These are phyloP conservation scores for Gorsachius goisagi DNA, from an alignment of 2,113 vertebrate species.

Conservation along the genomic window DNA sequence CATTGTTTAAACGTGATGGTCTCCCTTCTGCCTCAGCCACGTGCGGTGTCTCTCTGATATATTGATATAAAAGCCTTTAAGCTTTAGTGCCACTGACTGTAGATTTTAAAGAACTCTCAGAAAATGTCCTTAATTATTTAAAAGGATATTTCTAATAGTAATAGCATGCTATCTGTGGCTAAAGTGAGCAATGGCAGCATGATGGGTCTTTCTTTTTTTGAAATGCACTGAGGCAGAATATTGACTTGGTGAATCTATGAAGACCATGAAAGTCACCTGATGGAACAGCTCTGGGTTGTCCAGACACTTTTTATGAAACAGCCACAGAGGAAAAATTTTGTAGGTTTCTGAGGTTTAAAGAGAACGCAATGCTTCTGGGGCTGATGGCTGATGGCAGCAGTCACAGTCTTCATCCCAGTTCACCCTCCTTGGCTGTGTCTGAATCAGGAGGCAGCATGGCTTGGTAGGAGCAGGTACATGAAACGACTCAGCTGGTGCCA, in stretches of 20 bases:
- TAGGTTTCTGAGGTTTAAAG: not conserved
- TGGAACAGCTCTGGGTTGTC: not conserved
- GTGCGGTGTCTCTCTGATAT: not conserved
- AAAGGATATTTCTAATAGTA: not conserved
- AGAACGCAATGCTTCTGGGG: not conserved
- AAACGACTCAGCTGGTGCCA: not conserved
- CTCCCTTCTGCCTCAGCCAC: not conserved
- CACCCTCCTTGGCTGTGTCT: not conserved
- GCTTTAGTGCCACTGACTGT: not conserved
- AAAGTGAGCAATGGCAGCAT: not conserved
- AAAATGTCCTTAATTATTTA: not conserved
- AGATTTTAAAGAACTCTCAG: not conserved
- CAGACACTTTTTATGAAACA: not conserved
- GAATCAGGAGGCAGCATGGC: not conserved
- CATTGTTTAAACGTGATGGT: accelerated
- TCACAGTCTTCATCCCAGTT: not conserved
- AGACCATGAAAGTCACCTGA: not conserved
- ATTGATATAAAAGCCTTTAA: not conserved
- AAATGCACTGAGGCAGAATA: not conserved
- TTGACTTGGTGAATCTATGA: not conserved
- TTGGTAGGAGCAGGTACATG: not conserved
- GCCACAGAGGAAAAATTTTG: not conserved
- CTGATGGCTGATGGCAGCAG: not conserved
- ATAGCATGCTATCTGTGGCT: not conserved
- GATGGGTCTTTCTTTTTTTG: not conserved